phyloP scores from a whole-genome alignment of 1,140 invertebrate genomes.

The Harpegnathos saltator region DNA sequence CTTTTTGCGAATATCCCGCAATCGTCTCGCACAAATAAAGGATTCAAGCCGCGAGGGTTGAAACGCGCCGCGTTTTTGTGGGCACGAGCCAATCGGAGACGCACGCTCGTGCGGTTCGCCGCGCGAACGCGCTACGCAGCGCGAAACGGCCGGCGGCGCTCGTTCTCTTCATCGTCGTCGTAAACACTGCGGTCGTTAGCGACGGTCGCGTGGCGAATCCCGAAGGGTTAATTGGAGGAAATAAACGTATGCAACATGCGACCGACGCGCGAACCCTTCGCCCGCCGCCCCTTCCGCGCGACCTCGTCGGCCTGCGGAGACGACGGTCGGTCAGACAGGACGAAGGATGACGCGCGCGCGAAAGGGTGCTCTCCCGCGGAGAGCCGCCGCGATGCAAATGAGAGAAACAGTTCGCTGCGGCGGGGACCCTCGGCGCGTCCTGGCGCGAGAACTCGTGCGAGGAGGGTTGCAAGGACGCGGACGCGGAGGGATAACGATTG shows the following conservation, averaged over 20 bases:
- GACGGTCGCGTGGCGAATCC: constrained; percentile 82
- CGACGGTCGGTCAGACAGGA: not conserved
- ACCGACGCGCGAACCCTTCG: constrained; percentile 13
- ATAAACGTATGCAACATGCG: constrained; percentile 82
- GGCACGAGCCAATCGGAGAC: constrained; percentile 16
- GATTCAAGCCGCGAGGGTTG: not conserved
- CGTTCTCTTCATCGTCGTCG: constrained; percentile 60
- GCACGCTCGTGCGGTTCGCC: constrained; percentile 34
- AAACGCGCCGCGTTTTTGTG: constrained; percentile 13
- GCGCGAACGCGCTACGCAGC: not conserved
- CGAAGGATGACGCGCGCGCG: constrained; percentile 14
- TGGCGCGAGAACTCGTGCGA: constrained; percentile 19
- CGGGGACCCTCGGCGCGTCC: not conserved
- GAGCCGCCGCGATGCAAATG: constrained; percentile 44
- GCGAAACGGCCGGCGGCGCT: not conserved
- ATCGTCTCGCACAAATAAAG: constrained; percentile 29
- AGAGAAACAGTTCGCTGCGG: constrained; percentile 23
- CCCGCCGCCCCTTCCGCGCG: not conserved
- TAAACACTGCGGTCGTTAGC: constrained; percentile 85
- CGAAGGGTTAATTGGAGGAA: constrained; percentile 86
- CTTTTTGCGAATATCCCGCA: not conserved
- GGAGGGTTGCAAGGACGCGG: constrained; percentile 3
- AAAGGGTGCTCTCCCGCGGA: constrained; percentile 49
- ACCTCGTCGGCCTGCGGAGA: constrained; percentile 29
- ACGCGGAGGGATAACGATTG: constrained; percentile 6